Evolutionary conservation across 2,888 invertebrate species (phyloP).

Genomic region (Microchrysa polita): DNA sequence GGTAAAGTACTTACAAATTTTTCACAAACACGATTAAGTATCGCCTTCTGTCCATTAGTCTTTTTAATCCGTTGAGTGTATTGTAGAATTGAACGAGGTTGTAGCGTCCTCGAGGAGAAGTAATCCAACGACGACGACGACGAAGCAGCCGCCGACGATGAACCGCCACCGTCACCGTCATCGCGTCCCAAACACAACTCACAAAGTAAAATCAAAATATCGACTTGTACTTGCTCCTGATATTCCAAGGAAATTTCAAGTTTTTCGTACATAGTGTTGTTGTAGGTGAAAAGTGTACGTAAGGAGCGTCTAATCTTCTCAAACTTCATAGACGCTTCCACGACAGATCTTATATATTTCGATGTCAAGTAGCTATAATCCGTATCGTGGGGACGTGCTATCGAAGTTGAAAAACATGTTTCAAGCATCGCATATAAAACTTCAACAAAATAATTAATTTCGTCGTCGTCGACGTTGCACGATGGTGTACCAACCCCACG

Average conservation of each 20-base stretch:
- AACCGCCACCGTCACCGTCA: slow-evolving; percentile 54
- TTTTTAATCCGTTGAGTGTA: slow-evolving; percentile 27
- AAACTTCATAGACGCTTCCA: slow-evolving; percentile 58
- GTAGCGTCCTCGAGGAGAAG: slow-evolving; percentile 19
- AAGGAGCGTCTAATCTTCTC: slow-evolving; percentile 60
- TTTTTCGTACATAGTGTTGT: slow-evolving; percentile 61
- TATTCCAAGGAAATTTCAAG: slow-evolving; percentile 52
- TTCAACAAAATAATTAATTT: slow-evolving; percentile 64
- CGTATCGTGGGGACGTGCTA: slow-evolving; percentile 48
- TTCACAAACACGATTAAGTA: slow-evolving; percentile 28
- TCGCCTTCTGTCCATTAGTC: slow-evolving; percentile 5
- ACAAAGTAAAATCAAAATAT: slow-evolving; percentile 58
- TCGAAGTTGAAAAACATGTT: slow-evolving; percentile 57
- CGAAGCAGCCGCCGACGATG: no score
- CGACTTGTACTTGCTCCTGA: slow-evolving; percentile 55
- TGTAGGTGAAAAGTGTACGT: slow-evolving; percentile 59
- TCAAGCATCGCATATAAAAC: slow-evolving; percentile 62
- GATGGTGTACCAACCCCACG: slow-evolving; percentile 46
- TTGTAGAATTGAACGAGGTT: slow-evolving; percentile 31
- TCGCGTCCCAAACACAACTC: slow-evolving; percentile 55
- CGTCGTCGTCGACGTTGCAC: slow-evolving; percentile 50
- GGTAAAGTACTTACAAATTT: slow-evolving; percentile 43
- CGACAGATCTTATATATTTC: slow-evolving; percentile 32
- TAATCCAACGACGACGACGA: neutral
- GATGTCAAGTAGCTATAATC: slow-evolving; percentile 44